Evolutionary conservation across 2,113 vertebrate species (phyloP), one percentile per base, ranked within the genome.

Genomic region (Triplophysa rosa): DNA sequence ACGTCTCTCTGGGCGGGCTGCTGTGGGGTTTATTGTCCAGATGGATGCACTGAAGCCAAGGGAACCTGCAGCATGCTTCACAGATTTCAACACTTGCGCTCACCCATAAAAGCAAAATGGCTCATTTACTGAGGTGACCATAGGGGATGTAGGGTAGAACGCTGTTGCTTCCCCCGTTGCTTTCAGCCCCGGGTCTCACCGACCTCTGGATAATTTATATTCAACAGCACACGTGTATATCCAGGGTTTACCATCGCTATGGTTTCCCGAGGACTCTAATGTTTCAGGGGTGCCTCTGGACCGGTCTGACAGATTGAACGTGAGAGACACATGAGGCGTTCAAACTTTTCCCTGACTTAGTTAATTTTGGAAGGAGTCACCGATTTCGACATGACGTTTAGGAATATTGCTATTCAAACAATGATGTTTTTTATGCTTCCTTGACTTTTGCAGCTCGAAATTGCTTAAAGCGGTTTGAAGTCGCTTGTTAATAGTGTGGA

Each of bases 41-140:
- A 91, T 92, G 91, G 80, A 73, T 52, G 80, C 76, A 19, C 86
- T 88, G 80, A 84, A 88, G 83, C 81, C 82, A 85, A 75, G 80
- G 85, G 85, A 90, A 86, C 86, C 83, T 14, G 49, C 83, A 80
- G 64, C 61, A 17, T 80, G 79, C 78, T 87, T 80, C 78, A 86
- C 87, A 86, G 78, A 77, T 86, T 87, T 86, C 84, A 89, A 88
- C 91, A 92, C 90, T 89, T 90, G 89, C 77, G 24, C 58, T 89
- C 81, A 64, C 83, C 85, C 84, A 83, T 86, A 88, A 90, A 90
- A 90, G 54, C 67, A 80, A 79, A 86, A 81, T 29, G 76, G 78
- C 84, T 88, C 83, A 37, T 83, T 89, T 86, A 88, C 83, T 62
- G 33, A 65, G 40, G 87, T 82, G 86, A 91, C 82, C 86, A 80